A percentile compares a stretch with the other conserved stretches of the same genome.
Evolutionary conservation across 1,140 invertebrate species (phyloP).

Genomic region (Drosophila persimilis): DNA sequence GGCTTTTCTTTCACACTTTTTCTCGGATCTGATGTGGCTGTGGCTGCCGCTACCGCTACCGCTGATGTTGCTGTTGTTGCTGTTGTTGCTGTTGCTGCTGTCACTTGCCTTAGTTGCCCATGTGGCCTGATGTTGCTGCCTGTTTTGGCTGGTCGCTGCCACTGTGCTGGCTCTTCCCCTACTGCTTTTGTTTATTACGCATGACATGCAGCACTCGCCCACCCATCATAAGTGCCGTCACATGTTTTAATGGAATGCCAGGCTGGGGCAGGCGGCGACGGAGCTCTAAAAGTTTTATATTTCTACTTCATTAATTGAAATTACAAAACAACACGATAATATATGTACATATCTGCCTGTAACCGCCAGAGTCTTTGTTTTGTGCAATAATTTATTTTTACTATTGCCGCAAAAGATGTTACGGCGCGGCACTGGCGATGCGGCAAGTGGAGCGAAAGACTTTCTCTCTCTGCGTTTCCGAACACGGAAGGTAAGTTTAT

Average conservation of each 20-base stretch:
- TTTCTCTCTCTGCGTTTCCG: conserved; percentile 34
- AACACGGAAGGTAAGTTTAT: conserved; percentile 55
- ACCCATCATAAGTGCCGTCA: conserved; percentile 68
- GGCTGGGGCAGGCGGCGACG: too few species aligned
- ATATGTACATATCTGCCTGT: background rate
- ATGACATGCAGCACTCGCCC: conserved; percentile 47
- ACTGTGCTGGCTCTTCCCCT: conserved; percentile 13
- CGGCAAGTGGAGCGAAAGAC: conserved; percentile 36
- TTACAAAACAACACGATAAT: conserved; percentile 51
- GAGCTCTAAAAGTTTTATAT: conserved; percentile 55
- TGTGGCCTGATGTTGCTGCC: conserved; percentile 12
- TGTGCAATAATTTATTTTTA: conserved; percentile 67
- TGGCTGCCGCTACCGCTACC: conserved; percentile 12
- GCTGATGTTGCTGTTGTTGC: conserved; percentile 31
- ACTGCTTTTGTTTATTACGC: conserved; percentile 71
- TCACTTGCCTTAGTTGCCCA: conserved; percentile 38
- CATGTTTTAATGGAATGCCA: conserved; percentile 75
- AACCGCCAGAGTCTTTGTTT: conserved; percentile 11
- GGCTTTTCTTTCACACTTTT: conserved; percentile 67
- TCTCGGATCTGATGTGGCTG: conserved; percentile 18
- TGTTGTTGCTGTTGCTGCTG: conserved; percentile 26
- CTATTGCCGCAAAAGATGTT: conserved; percentile 50
- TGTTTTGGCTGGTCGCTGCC: conserved; percentile 8
- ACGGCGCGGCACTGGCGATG: conserved; percentile 37
- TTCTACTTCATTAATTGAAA: conserved; percentile 66